Percentiles rank a stretch among this genome's conserved stretches.
Evolutionary conservation across 2,888 invertebrate species (phyloP).

Genomic region (Tortrix viridana): DNA sequence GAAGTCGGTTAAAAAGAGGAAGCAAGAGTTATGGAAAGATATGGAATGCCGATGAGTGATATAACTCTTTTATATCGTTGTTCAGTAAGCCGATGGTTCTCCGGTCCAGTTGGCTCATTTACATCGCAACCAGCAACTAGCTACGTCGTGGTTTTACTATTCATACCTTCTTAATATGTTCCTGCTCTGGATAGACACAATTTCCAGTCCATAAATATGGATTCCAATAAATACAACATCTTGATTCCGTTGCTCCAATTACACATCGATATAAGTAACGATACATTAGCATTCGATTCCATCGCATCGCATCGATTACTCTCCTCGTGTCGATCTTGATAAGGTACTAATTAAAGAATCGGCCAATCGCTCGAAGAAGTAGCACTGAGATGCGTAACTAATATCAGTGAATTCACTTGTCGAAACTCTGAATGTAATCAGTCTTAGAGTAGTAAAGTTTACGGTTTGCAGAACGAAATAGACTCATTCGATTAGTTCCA

Average conservation of each 20-base stretch:
- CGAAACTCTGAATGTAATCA: too few species aligned
- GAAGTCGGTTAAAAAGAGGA: too few species aligned
- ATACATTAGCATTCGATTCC: constrained; percentile 66
- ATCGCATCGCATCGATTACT: constrained; percentile 62
- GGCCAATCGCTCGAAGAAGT: constrained; percentile 58
- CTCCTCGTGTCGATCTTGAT: constrained; percentile 68
- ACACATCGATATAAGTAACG: constrained; percentile 53
- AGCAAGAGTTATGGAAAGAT: too few species aligned
- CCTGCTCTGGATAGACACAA: neutral
- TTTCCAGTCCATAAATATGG: neutral
- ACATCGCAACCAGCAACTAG: too few species aligned
- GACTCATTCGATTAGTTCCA: too few species aligned
- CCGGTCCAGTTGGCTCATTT: too few species aligned
- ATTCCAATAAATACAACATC: constrained; percentile 5
- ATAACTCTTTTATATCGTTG: too few species aligned
- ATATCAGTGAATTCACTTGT: constrained; percentile 12
- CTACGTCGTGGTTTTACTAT: too few species aligned
- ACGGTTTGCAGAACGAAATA: too few species aligned
- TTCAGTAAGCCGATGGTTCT: too few species aligned
- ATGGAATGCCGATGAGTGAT: too few species aligned
- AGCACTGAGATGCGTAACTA: constrained; percentile 25
- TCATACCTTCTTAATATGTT: neutral
- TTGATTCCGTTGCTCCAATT: constrained; percentile 49
- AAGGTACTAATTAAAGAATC: constrained; percentile 71
- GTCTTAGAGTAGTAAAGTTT: too few species aligned